These are phyloP conservation scores for Bombus turneri DNA, from an alignment of 1,140 invertebrate species.

Conservation along the genomic window DNA sequence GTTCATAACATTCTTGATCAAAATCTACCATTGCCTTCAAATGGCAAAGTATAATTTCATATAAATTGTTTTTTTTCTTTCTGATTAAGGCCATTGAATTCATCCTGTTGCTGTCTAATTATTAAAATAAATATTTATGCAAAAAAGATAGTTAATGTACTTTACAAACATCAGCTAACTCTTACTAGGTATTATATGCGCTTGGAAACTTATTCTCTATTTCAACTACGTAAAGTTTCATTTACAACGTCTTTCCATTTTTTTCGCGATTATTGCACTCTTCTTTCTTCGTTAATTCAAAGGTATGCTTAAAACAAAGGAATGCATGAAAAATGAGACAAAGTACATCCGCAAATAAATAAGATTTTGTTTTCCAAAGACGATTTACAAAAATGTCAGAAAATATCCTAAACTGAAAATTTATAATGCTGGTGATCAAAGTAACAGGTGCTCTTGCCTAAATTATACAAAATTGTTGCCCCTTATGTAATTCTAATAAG, in stretches of 20 bases:
- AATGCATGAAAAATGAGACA: constrained; percentile 60
- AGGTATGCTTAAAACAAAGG: constrained; percentile 56
- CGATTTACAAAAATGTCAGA: constrained; percentile 19
- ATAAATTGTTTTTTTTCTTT: constrained; percentile 54
- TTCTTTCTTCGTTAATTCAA: constrained; percentile 44
- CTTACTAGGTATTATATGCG: constrained; percentile 43
- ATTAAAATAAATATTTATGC: constrained; percentile 67
- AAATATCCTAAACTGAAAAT: constrained; percentile 14
- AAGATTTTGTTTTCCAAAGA: constrained; percentile 13
- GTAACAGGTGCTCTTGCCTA: constrained; percentile 34
- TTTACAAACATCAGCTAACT: constrained; percentile 57
- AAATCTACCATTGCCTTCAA: constrained; percentile 47
- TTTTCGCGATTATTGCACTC: constrained; percentile 41
- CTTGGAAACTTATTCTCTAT: constrained; percentile 52
- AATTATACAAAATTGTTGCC: constrained; percentile 1
- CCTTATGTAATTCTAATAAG: constrained; percentile 13
- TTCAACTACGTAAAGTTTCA: constrained; percentile 42
- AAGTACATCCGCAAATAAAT: constrained; percentile 39
- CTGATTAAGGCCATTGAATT: constrained; percentile 62
- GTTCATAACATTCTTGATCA: constrained; percentile 30
- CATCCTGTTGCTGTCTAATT: constrained; percentile 54
- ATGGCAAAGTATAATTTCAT: constrained; percentile 57
- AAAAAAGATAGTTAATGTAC: constrained; percentile 49
- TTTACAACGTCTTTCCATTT: constrained; percentile 45
- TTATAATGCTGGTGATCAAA: constrained; percentile 28